Evolutionary conservation across 2,113 vertebrate genomes (phyloP), one percentile per base, ranked within the genome.

Genomic region (Oceanodroma tethys): DNA sequence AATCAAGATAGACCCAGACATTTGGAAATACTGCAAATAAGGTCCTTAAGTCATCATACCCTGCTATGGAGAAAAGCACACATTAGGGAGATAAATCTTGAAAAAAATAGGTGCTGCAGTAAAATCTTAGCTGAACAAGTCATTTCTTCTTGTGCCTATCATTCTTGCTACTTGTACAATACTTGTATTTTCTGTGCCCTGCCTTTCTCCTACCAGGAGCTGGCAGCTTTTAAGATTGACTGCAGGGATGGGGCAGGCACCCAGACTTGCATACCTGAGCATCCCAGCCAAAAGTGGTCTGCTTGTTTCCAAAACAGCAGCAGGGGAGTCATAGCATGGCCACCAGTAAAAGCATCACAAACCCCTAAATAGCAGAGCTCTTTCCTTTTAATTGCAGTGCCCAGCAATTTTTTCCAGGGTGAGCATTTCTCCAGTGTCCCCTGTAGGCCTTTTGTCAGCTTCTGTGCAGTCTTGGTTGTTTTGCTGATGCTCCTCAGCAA

Each of bases 371-470:
- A 94, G 76, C 83, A 87, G 66, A 89, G 45, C 43, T 75, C 47
- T 72, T 92, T 36, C 53, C 48, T 90, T 95, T 93, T 85, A 90
- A 93, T 70, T 96, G 85, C 85, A 81, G 29, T 50, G 55, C 67
- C 71, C 60, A 93, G 58, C 76, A 68, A 17, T 71, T 68, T 90
- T 93, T 81, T 67, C 58, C 74, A 65, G 38, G 45, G 12, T 79
- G 66, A 85, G 53, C 53, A 65, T 86, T 96, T 92, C 50, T 93
- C 45, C 76, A 29, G 43, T 45, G 58, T 65, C 43, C 84, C 86
- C 81, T 70, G 27, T 47, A 63, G 73, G 58, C 58, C 62, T 97
- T 93, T 58, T 86, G 72, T 92, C 85, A 95, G 79, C 72, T 95
- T 59, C 42, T 86, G 40, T 60, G 72, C 19, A 6, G 48, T 95